Evolutionary conservation across 64 coral and sea anemone species (phyloP), one percentile per base, ranked within the genome.

Genomic region (Astreopora myriophthalma): DNA sequence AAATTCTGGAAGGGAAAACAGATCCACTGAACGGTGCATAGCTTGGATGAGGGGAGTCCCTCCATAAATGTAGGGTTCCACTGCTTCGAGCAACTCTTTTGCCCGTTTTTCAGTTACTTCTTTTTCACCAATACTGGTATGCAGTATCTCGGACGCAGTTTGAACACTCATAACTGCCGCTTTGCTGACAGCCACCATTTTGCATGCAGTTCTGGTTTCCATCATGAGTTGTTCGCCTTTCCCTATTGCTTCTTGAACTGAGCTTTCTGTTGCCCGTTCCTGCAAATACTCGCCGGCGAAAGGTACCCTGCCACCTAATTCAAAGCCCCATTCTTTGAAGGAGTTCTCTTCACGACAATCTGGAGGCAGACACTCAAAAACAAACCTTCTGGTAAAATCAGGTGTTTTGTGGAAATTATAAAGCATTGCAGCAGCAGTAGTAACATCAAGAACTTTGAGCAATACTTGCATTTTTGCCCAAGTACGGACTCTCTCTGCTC

Each of bases 21-120:
- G 69, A 0, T 75, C 17, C 20, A 20, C 44, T 22, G 90, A 68
- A 17, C 42, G 5, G 0, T 32, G 0, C 1, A 92, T 35, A 1
- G 90, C 16, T 66, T 35, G 1, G 8, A 26, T 37, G 0, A 92
- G 32, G 1, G 90, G 90, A 16, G 9, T 62, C 2, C 34, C 5
- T 8, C 90, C 90, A 73, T 92, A 86, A 75, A 92, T 86, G 39
- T 65, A 73, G 1, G 90, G 90, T 26, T 85, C 71, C 8, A 92
- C 52, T 0, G 0, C 22, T 3, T 64, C 2, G 42, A 46, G 22
- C 31, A 92, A 37, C 48, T 85, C 80, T 0, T 46, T 6, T 1
- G 27, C 19, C 38, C 79, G 33, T 31, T 65, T 14, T 31, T 72
- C 10, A 30, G 80, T 24, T 3, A 92, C 51, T 37, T 92, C 55